Conservation (phyloP, 2,888 invertebrate species). For the Sinohyriopsis cumingii region DNA sequence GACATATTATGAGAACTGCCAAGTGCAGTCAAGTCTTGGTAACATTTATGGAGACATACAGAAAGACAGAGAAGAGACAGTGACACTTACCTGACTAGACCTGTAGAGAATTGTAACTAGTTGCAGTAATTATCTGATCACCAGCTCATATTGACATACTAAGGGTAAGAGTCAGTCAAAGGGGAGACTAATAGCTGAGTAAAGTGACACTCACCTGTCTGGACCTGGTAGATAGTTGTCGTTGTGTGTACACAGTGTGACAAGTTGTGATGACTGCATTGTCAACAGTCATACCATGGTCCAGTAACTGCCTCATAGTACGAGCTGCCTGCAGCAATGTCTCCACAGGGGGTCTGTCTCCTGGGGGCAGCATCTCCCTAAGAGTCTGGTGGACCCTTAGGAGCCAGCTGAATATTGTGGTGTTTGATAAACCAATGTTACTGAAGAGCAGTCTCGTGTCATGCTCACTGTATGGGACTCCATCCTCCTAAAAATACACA, state of each 20-base stretch:
- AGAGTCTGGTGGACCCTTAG: conserved; percentile 45
- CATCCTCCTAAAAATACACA: conserved; percentile 56
- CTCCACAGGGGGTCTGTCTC: conserved; percentile 78
- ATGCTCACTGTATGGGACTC: conserved; percentile 44
- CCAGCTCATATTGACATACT: conserved; percentile 7
- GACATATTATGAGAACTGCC: too few species aligned
- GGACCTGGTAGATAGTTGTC: conserved; percentile 71
- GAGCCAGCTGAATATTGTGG: conserved; percentile 53
- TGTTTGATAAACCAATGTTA: conserved; percentile 49
- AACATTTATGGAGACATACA: too few species aligned
- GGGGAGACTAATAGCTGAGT: not conserved
- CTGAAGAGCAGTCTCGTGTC: conserved; percentile 56
- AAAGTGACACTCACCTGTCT: conserved; percentile 48
- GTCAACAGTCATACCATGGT: conserved; percentile 76
- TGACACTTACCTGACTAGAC: too few species aligned
- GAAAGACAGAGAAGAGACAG: too few species aligned
- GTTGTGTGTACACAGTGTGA: conserved; percentile 79
- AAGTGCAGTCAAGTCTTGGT: too few species aligned
- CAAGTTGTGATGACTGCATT: conserved; percentile 74
- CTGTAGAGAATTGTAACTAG: too few species aligned
- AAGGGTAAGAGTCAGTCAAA: too few species aligned
- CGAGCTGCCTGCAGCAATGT: conserved; percentile 76
- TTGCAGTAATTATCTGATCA: conserved; percentile 15
- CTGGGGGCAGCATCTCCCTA: conserved; percentile 35
- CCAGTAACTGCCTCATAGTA: conserved; percentile 76